phyloP scores from a whole-genome alignment of 1,140 invertebrate genomes.

The Achroia grisella region DNA sequence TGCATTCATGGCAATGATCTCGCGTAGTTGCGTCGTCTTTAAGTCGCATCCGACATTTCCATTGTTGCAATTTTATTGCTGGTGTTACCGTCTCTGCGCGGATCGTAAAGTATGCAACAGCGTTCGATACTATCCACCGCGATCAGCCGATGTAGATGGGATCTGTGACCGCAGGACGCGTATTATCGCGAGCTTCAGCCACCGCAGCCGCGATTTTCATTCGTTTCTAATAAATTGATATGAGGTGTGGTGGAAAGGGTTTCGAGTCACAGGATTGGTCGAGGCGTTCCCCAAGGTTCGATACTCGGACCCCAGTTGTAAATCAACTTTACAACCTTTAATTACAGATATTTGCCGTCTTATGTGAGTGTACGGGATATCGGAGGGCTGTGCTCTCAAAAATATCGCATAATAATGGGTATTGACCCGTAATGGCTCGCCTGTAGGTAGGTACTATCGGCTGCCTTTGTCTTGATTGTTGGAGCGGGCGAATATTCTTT shows the following conservation, averaged over 20 bases:
- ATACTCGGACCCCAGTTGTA: constrained; percentile 56
- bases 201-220: constrained; percentile 65
- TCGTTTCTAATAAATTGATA: constrained; percentile 72
- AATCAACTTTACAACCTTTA: constrained; percentile 73
- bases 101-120: constrained; percentile 59
- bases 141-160: constrained; percentile 46
- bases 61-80: constrained; percentile 70
- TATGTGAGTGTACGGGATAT: constrained; percentile 63
- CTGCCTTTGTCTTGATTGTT: constrained; percentile 68
- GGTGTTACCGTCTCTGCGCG: constrained; percentile 60
- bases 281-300: constrained; percentile 49
- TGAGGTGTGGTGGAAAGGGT: constrained; percentile 31
- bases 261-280: constrained; percentile 47
- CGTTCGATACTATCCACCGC: constrained; percentile 55
- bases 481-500: constrained; percentile 59
- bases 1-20: constrained; percentile 64
- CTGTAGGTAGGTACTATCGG: constrained; percentile 60
- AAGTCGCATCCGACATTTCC: constrained; percentile 66
- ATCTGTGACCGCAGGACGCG: constrained; percentile 57
- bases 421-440: constrained; percentile 68
- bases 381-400: constrained; percentile 65
- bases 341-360: constrained; percentile 72
- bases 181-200: constrained; percentile 55
- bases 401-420: constrained; percentile 72
- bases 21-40: constrained; percentile 57